phyloP scores from a whole-genome alignment of 2,888 invertebrate species.

The Epistrophe grossulariae region DNA sequence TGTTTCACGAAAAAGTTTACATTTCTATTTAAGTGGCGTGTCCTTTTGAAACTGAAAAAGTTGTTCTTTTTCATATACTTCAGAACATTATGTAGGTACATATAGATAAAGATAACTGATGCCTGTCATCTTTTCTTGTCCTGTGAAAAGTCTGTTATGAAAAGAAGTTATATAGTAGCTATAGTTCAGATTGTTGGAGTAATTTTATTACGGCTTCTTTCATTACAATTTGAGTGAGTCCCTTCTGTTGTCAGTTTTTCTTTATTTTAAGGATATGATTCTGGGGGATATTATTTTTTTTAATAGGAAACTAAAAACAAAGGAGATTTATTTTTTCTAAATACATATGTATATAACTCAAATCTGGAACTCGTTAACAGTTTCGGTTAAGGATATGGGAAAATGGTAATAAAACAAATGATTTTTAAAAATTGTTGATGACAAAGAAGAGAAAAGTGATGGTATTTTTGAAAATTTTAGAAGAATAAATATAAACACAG shows the following conservation, averaged over 20 bases:
- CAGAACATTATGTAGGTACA: neutral
- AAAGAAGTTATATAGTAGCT: neutral
- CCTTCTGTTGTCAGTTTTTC: neutral
- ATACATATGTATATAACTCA: too few relatives aligned
- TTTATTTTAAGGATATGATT: neutral
- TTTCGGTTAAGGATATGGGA: too few relatives aligned
- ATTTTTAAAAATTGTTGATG: too few relatives aligned
- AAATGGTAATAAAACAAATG: too few relatives aligned
- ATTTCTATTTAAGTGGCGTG: neutral
- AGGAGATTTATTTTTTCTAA: too few relatives aligned
- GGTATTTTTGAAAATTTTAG: too few relatives aligned
- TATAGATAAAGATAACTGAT: neutral
- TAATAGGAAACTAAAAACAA: too few relatives aligned
- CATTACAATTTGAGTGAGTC: neutral
- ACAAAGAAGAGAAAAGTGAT: too few relatives aligned
- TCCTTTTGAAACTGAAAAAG: neutral
- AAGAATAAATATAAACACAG: too few relatives aligned
- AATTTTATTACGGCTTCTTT: constrained; percentile 1
- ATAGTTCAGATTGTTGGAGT: neutral
- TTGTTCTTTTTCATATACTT: neutral
- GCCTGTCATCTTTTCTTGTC: neutral
- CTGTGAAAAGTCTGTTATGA: constrained; percentile 4
- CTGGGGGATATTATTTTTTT: neutral
- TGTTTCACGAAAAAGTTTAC: neutral
- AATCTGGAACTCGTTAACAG: too few relatives aligned